These are phyloP conservation scores for Sanderia malayensis DNA, from an alignment of 30 jellyfish, hydroid and myxozoan species.

Conservation along the genomic window DNA sequence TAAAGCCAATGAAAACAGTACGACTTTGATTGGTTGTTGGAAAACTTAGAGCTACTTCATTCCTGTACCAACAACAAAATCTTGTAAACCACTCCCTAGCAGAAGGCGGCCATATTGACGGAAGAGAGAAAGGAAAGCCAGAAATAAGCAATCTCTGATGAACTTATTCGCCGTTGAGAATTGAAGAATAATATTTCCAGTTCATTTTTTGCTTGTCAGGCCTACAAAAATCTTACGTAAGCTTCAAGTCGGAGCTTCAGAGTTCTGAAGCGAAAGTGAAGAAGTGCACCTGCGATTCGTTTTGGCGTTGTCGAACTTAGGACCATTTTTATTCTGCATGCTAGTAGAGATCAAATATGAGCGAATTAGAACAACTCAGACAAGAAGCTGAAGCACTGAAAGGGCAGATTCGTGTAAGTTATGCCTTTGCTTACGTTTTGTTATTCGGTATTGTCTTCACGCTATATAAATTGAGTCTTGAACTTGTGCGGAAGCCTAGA, in stretches of 20 bases:
- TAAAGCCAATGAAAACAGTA: neutral
- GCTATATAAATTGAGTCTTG: no score
- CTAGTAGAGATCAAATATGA: constrained; percentile 24
- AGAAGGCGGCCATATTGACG: constrained; percentile 73
- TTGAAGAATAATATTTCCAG: no score
- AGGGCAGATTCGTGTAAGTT: constrained; percentile 92
- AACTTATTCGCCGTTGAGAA: no score
- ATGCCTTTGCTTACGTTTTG: neutral
- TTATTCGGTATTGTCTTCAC: no score
- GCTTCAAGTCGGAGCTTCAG: no score
- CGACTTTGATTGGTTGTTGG: neutral
- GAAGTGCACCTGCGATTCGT: neutral
- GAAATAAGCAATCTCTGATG: no score
- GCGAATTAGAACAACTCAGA: constrained; percentile 79
- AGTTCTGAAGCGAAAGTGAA: neutral
- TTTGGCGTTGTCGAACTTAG: neutral
- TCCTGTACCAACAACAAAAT: neutral
- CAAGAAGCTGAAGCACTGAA: constrained; percentile 94
- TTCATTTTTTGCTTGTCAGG: no score
- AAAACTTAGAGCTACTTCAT: neutral
- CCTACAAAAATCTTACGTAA: no score
- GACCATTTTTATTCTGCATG: neutral
- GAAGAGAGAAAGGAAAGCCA: constrained; percentile 6
- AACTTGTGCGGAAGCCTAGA: neutral
- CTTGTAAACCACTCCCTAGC: constrained; percentile 66